phyloP scores from a whole-genome alignment of 1,140 invertebrate species.

The Coptotermes formosanus region DNA sequence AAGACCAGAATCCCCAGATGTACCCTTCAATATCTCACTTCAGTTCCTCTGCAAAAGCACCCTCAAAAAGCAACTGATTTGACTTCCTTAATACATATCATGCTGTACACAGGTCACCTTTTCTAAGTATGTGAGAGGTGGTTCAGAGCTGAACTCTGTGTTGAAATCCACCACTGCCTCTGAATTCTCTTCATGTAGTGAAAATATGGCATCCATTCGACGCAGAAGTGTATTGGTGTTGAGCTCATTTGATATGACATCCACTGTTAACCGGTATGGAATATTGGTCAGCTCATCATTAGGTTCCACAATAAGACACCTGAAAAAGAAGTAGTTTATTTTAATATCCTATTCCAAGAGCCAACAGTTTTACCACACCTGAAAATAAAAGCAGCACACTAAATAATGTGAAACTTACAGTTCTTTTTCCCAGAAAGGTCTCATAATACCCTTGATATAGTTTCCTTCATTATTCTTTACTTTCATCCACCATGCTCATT shows the following conservation, averaged over 20 bases:
- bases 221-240: not conserved
- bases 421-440: too few species aligned
- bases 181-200: conserved; percentile 6
- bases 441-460: too few species aligned
- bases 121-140: not conserved
- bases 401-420: too few species aligned
- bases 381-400: too few species aligned
- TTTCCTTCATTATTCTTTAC: too few species aligned
- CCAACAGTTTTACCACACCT: too few species aligned
- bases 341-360: too few species aligned
- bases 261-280: not conserved
- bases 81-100: too few species aligned
- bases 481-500: too few species aligned
- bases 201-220: conserved; percentile 18
- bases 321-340: not conserved
- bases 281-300: not conserved
- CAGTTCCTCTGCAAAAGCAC: not conserved
- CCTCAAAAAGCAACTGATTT: not conserved
- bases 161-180: conserved; percentile 12
- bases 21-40: not conserved
- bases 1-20: not conserved
- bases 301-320: not conserved
- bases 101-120: not conserved
- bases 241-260: not conserved
- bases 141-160: not conserved